A percentile compares a stretch with the other conserved stretches of the same genome.
phyloP scores from a whole-genome alignment of 1,140 invertebrate species.

The Macrocentrus cingulum region DNA sequence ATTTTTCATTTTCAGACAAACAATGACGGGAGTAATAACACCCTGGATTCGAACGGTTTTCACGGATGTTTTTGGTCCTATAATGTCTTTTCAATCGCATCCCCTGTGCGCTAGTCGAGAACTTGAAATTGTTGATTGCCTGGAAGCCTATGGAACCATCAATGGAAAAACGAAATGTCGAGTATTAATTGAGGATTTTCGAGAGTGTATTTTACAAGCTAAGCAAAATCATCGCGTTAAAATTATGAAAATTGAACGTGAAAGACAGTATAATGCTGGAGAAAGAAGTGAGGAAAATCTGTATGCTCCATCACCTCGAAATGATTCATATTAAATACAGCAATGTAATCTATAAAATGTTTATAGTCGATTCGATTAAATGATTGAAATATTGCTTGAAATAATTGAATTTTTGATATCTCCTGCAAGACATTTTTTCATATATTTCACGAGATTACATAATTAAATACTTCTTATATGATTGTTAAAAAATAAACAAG shows the following conservation, averaged over 20 bases:
- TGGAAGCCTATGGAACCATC: slow-evolving; percentile 72
- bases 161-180: slow-evolving; percentile 62
- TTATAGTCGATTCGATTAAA: neutral
- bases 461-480: too few species aligned
- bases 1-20: neutral
- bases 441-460: too few species aligned
- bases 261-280: slow-evolving; percentile 43
- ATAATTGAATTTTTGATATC: too few species aligned
- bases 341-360: neutral
- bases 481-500: too few species aligned
- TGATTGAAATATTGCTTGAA: too few species aligned
- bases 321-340: neutral
- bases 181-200: slow-evolving; percentile 65
- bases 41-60: slow-evolving; percentile 67
- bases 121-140: slow-evolving; percentile 68
- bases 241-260: slow-evolving; percentile 60
- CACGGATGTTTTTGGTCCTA: slow-evolving; percentile 66
- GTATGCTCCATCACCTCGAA: neutral
- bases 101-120: slow-evolving; percentile 67
- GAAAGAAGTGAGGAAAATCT: neutral
- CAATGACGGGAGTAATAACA: slow-evolving; percentile 29
- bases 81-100: slow-evolving; percentile 65
- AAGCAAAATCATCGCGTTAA: slow-evolving; percentile 62
- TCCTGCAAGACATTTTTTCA: too few species aligned
- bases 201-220: slow-evolving; percentile 64